phyloP scores from a whole-genome alignment of 2,113 vertebrate species.

The Sander vitreus region DNA sequence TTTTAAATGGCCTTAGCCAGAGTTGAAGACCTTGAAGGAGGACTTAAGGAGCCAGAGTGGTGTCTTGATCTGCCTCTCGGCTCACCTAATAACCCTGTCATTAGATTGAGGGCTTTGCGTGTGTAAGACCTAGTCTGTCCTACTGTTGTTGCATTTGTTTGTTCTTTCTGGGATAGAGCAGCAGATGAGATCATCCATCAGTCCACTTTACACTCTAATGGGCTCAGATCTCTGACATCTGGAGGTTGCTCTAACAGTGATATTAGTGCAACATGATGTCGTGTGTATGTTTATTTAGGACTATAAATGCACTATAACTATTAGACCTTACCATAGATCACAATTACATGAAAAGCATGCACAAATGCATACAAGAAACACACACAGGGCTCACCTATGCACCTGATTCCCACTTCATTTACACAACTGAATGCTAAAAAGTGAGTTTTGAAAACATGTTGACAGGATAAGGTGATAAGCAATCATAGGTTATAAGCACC shows the following conservation, averaged over 20 bases:
- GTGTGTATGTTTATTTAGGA: slow-evolving; percentile 8
- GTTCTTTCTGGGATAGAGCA: slow-evolving; percentile 54
- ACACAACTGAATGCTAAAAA: slow-evolving; percentile 13
- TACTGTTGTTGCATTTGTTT: slow-evolving; percentile 71
- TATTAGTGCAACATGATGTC: neutral
- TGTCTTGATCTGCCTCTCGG: slow-evolving; percentile 73
- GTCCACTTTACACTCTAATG: slow-evolving; percentile 66
- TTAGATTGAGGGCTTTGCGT: slow-evolving; percentile 69
- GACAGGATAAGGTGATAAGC: slow-evolving; percentile 38
- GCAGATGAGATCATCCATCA: slow-evolving; percentile 73
- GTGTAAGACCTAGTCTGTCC: slow-evolving; percentile 28
- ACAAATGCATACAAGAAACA: neutral
- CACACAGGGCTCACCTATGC: neutral
- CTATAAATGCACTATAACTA: neutral
- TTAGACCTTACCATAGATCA: neutral
- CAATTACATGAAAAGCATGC: neutral
- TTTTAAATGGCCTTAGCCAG: slow-evolving; percentile 76
- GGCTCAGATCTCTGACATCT: slow-evolving; percentile 72
- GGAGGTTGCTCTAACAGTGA: slow-evolving; percentile 39
- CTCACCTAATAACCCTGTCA: slow-evolving; percentile 75
- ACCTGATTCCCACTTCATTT: slow-evolving; percentile 20
- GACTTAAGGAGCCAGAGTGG: slow-evolving; percentile 70
- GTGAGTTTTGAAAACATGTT: slow-evolving; percentile 11
- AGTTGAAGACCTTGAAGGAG: slow-evolving; percentile 63
- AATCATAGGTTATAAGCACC: slow-evolving; percentile 15